Conservation (phyloP, 2,113 vertebrate species). For the Addax nasomaculatus region DNA sequence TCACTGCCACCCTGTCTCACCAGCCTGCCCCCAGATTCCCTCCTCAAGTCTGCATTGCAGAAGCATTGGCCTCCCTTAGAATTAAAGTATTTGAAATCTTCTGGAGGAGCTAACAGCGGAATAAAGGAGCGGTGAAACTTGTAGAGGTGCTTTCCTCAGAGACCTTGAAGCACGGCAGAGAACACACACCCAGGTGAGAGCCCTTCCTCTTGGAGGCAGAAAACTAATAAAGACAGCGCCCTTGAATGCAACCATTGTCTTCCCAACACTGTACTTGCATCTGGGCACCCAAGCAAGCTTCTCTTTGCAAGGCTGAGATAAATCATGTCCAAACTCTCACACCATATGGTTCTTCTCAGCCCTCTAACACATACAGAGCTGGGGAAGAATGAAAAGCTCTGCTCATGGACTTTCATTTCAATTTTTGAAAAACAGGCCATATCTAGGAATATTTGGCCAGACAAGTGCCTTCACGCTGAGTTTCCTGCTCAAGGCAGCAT, state of each 20-base stretch:
- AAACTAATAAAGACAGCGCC: neutral
- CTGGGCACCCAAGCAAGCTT: neutral
- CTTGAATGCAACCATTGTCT: neutral
- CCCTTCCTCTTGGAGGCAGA: neutral
- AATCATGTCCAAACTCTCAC: neutral
- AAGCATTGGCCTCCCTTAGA: neutral
- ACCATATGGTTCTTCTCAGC: conserved; percentile 14
- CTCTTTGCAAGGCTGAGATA: conserved; percentile 14
- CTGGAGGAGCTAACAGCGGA: neutral
- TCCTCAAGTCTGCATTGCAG: neutral
- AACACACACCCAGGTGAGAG: neutral
- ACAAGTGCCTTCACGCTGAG: conserved; percentile 5
- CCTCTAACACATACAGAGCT: neutral
- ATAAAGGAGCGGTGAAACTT: neutral
- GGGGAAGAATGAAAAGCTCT: neutral
- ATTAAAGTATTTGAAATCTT: neutral
- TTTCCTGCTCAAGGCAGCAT: conserved; percentile 17
- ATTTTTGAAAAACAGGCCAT: conserved; percentile 16
- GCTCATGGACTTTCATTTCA: conserved; percentile 29
- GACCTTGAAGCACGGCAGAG: neutral
- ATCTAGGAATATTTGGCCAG: conserved; percentile 39
- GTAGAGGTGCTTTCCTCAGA: neutral
- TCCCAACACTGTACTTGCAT: neutral
- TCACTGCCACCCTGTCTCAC: accelerated
- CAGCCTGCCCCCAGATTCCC: neutral